Evolutionary conservation across 2,888 invertebrate genomes (phyloP), one percentile per base, ranked within the genome.

Genomic region (Meganola albula): DNA sequence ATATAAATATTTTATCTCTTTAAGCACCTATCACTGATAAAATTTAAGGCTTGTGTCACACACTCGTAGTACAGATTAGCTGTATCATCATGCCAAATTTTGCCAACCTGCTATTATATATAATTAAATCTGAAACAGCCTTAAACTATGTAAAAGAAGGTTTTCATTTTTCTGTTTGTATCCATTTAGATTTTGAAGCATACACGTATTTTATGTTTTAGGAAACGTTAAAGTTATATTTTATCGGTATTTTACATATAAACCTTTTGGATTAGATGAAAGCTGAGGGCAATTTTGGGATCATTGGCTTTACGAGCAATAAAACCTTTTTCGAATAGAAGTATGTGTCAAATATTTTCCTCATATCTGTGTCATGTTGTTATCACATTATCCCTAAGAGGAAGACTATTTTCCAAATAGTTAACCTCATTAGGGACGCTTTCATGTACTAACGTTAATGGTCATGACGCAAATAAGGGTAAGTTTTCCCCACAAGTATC

Each of bases 241-340:
- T 46, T 49, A 47, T 47, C 37, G 47, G 21, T 43, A 31, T 49
- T 52, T 53, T 54, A 49, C 52, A 50, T 51, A 47, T 40, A 48
- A 57, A 48, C 54, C 56, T 51, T 55, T 58, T 31, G 49, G 42
- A 52, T 52, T 53, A 44, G 41, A 47, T 38, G 44, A 37, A 53
- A 55, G 55, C 48, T 49, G 58, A 55, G 57, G 61, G 62, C 69
- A 69, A 75, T 73, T 68, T 63, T 53, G 59, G 67, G 71, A 70
- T 75, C 71, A 73, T 75, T 68, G 72, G 61, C 63, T 72, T 75
- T 75, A 75, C 65, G 74, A 63, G 54, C 65, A 58, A 70, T 75
- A 71, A 75, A 74, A 72, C 68, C 66, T 65, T 72, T 68, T 59
- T 67, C 63, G 58, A 54, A 56, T 59, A 58, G 60, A 53, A 57